These are phyloP conservation scores for Drosophila cognata DNA, from an alignment of 2,888 invertebrate species.

Conservation along the genomic window DNA sequence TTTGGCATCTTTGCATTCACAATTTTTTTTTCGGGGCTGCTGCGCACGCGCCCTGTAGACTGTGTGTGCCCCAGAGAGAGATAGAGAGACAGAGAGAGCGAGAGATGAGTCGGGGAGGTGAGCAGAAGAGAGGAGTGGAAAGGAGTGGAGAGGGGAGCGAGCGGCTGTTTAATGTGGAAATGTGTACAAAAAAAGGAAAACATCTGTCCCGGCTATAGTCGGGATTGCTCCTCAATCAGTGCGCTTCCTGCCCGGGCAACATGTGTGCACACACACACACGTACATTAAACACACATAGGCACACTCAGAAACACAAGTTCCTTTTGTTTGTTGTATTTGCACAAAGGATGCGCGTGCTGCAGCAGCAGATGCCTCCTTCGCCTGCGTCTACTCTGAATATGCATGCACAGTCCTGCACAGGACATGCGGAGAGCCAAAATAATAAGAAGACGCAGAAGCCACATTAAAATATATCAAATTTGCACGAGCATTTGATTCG, in stretches of 20 bases:
- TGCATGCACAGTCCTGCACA: slow-evolving; percentile 43
- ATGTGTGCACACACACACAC: slow-evolving; percentile 61
- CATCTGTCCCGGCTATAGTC: slow-evolving; percentile 70
- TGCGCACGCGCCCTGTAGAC: slow-evolving; percentile 53
- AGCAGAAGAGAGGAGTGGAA: background rate
- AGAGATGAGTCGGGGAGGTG: background rate
- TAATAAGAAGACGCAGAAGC: slow-evolving; percentile 7
- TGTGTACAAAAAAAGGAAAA: slow-evolving; percentile 29
- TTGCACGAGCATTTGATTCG: slow-evolving; percentile 65
- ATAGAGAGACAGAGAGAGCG: background rate
- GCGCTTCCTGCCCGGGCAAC: slow-evolving; percentile 75
- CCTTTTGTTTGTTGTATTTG: slow-evolving; percentile 58
- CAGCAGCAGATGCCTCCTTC: slow-evolving; percentile 60
- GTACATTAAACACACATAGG: slow-evolving; percentile 22
- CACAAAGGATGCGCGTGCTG: slow-evolving; percentile 77
- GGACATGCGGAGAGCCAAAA: background rate
- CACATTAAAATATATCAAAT: slow-evolving; percentile 47
- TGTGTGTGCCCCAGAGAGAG: background rate
- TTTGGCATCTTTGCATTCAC: slow-evolving; percentile 44
- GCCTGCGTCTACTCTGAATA: slow-evolving; percentile 27
- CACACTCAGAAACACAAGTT: slow-evolving; percentile 10
- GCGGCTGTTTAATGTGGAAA: slow-evolving; percentile 61
- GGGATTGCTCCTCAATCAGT: slow-evolving; percentile 77
- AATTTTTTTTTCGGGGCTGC: slow-evolving; percentile 9
- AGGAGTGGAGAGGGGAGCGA: background rate